phyloP scores from a whole-genome alignment of 2,888 invertebrate species.

The Apamea crenata region DNA sequence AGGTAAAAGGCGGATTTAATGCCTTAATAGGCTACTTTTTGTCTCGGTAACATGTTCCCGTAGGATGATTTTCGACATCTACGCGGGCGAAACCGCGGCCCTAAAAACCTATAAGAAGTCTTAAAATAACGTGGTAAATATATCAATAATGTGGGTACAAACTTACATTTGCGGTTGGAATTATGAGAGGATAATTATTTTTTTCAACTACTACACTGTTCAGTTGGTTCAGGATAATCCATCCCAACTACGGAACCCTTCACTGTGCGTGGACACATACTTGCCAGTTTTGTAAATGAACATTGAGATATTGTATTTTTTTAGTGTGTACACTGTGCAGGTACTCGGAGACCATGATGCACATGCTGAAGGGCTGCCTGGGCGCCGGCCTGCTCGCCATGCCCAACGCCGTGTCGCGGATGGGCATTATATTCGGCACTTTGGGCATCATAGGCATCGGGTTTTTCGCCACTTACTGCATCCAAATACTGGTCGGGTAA shows the following conservation, averaged over 20 bases:
- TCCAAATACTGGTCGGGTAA: conserved; percentile 92
- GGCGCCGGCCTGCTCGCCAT: conserved; percentile 98
- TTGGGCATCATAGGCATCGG: conserved; percentile 92
- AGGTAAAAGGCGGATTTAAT: no score
- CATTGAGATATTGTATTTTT: not conserved
- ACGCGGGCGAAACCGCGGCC: no score
- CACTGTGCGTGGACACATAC: not conserved
- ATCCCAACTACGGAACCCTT: not conserved
- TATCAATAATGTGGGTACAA: not conserved
- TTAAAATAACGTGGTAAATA: not conserved
- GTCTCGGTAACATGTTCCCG: no score
- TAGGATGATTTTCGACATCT: no score
- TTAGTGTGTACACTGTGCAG: conserved; percentile 84
- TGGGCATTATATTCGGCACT: conserved; percentile 92
- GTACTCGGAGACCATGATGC: conserved; percentile 96
- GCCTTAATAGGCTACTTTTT: no score
- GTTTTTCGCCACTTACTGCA: conserved; percentile 93
- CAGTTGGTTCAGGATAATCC: no score
- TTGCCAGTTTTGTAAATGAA: not conserved
- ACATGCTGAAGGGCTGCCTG: conserved; percentile 97
- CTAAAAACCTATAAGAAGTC: not conserved
- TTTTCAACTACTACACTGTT: no score
- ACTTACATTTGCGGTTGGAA: not conserved
- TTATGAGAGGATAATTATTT: not conserved
- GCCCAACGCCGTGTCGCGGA: conserved; percentile 90